phyloP scores from a whole-genome alignment of 2,797 vertebrate species.

The Lophius americanus region DNA sequence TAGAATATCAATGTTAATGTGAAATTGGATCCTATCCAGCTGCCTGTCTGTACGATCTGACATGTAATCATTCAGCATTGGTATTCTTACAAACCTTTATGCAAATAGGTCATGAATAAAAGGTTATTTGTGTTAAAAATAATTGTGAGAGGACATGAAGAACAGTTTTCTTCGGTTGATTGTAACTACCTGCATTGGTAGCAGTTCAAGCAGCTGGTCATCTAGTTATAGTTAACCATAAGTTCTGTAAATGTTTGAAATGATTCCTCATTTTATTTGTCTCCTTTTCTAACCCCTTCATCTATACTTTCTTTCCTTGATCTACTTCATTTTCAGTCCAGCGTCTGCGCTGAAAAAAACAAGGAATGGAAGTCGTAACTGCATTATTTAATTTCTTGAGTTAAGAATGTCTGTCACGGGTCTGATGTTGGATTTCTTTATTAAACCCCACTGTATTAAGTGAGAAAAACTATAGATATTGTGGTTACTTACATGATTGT shows the following conservation, averaged over 20 bases:
- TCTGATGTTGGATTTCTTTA: slow-evolving; percentile 18
- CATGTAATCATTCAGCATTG: slow-evolving; percentile 39
- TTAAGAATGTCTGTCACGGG: slow-evolving; percentile 22
- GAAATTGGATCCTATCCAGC: slow-evolving; percentile 60
- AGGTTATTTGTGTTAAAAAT: slow-evolving; percentile 26
- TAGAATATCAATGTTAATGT: slow-evolving; percentile 54
- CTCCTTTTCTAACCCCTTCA: slow-evolving; percentile 14
- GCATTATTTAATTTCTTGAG: slow-evolving; percentile 12
- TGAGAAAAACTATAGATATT: slow-evolving; percentile 31
- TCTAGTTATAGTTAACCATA: slow-evolving; percentile 36
- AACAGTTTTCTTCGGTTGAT: slow-evolving; percentile 42
- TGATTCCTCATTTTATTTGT: slow-evolving; percentile 52
- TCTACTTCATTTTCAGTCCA: slow-evolving; percentile 25
- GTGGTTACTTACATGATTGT: slow-evolving; percentile 51
- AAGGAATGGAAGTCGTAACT: slow-evolving; percentile 17
- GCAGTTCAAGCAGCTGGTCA: slow-evolving; percentile 28
- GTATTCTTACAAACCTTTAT: slow-evolving; percentile 46
- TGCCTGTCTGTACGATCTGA: slow-evolving; percentile 51
- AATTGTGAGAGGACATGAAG: slow-evolving; percentile 23
- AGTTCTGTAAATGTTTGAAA: slow-evolving; percentile 52
- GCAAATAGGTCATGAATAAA: slow-evolving; percentile 7
- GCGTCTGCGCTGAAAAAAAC: slow-evolving; percentile 48
- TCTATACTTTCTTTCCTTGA: slow-evolving; percentile 12
- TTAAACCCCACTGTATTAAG: slow-evolving; percentile 39
- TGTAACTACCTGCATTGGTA: slow-evolving; percentile 38